These are phyloP conservation scores for Rhyzopertha dominica DNA, from an alignment of 1,140 invertebrate genomes.

Conservation along the genomic window DNA sequence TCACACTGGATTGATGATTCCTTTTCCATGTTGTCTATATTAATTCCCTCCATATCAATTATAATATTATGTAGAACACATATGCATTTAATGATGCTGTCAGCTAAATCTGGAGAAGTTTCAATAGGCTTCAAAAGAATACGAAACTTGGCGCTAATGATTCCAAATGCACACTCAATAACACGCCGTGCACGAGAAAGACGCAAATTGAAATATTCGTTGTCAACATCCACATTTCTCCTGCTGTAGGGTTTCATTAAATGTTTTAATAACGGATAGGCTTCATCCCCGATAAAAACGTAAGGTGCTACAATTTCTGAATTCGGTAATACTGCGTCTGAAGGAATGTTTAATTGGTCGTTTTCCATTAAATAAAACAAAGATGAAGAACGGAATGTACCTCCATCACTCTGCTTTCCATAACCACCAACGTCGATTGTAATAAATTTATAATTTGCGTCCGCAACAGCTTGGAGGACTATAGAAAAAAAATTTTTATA, in stretches of 20 bases:
- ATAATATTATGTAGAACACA: slow-evolving; percentile 1
- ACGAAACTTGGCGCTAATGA: slow-evolving; percentile 37
- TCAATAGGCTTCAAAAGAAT: slow-evolving; percentile 35
- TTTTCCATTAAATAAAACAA: slow-evolving; percentile 5
- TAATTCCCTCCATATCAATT: slow-evolving; percentile 8
- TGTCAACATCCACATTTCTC: no score
- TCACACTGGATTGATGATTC: no score
- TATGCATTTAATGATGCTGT: slow-evolving; percentile 5
- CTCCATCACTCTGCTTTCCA: slow-evolving; percentile 15
- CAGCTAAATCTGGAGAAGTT: slow-evolving; percentile 10
- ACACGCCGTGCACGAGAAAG: slow-evolving; percentile 36
- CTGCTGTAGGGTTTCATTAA: slow-evolving; percentile 12
- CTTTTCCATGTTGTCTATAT: no score
- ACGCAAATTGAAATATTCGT: slow-evolving; percentile 43
- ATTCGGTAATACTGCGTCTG: neutral
- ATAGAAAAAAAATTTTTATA: slow-evolving; percentile 16
- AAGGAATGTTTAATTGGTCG: slow-evolving; percentile 1
- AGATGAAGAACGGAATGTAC: slow-evolving; percentile 6
- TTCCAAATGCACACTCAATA: slow-evolving; percentile 48
- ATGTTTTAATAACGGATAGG: slow-evolving; percentile 11
- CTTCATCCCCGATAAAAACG: slow-evolving; percentile 12
- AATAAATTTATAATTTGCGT: slow-evolving; percentile 15
- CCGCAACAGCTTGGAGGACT: slow-evolving; percentile 5
- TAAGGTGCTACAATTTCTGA: slow-evolving; percentile 2
- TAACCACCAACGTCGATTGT: slow-evolving; percentile 12